Evolutionary conservation across 2,888 invertebrate species (phyloP), one percentile per base, ranked within the genome.

Genomic region (Perithous albicinctus): DNA sequence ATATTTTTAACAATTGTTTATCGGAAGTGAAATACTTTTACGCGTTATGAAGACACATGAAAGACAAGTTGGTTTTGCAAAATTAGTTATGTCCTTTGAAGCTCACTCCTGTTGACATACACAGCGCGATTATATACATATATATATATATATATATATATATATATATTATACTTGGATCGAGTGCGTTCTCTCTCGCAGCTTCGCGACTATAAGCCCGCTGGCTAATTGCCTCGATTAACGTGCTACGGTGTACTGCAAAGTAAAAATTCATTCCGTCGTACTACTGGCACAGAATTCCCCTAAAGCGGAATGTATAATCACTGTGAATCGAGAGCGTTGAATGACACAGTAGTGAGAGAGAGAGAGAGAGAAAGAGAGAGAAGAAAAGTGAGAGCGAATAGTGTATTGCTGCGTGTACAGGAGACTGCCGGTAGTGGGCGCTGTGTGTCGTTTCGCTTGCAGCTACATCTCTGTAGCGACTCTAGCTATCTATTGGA

Each of bases 241-340:
- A 86, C 86, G 85, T n/a, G n/a, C n/a, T n/a, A 46, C 59, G 59
- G 66, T 41, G 41, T 32, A 35, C n/a, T 26, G 85, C 81, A 85
- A 82, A 74, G 32, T 69, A 86, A 84, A 88, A 89, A 89, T 87
- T 86, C 35, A 35, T 61, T 46, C 26, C 61, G 26, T 72, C 51
- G 84, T 85, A 85, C 85, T 83, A 86, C 85, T 82, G 83, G 77
- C 85, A 61, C 48, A 67, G 81, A 87, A 89, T 86, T n/a, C 84
- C 85, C 86, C 84, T 70, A 84, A 88, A 89, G 89, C 90, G 85
- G 88, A 90, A 89, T 89, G 86, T 84, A 88, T 88, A 88, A 88
- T 89, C 85, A 82, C 72, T 78, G 54, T 70, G 51, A 77, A 76
- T 84, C 56, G 77, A 59, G 70, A 78, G 74, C 77, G 80, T 66